These are phyloP conservation scores for Pelagia noctiluca DNA, from an alignment of 30 jellyfish, hydroid and myxozoan species.

Conservation along the genomic window DNA sequence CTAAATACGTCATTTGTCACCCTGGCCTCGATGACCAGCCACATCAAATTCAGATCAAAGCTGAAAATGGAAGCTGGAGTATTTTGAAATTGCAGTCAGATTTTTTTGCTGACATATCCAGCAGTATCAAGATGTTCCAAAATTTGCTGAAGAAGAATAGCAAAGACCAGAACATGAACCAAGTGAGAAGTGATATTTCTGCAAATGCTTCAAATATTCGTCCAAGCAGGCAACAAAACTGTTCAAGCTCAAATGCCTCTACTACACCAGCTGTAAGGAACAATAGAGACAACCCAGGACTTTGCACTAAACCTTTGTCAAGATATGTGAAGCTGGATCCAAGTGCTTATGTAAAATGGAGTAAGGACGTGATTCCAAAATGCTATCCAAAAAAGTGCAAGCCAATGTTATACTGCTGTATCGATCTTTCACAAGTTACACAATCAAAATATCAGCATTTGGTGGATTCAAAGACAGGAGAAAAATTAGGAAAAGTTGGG, in stretches of 20 bases:
- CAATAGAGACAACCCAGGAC: no score
- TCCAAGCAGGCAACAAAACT: not conserved
- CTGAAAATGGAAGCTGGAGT: not conserved
- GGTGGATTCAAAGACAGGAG: no score
- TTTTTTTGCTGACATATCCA: not conserved
- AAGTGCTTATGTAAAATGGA: no score
- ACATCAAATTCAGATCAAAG: not conserved
- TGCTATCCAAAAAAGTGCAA: no score
- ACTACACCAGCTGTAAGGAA: no score
- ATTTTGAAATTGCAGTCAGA: slow-evolving; percentile 19
- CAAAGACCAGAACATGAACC: not conserved
- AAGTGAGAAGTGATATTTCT: not conserved
- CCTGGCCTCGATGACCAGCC: not conserved
- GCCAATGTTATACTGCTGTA: no score
- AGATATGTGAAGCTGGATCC: no score
- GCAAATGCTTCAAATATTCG: not conserved
- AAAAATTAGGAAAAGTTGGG: no score
- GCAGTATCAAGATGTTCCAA: not conserved
- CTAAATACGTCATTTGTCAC: not conserved
- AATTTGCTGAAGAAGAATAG: not conserved
- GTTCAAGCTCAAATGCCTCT: not conserved
- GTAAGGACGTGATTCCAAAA: no score
- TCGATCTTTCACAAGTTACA: no score
- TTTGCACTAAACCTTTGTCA: no score
- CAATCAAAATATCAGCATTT: no score